Base-by-base conservation (phyloP, 2,113 vertebrate genomes). In the Lichenostomus cassidix region DNA sequence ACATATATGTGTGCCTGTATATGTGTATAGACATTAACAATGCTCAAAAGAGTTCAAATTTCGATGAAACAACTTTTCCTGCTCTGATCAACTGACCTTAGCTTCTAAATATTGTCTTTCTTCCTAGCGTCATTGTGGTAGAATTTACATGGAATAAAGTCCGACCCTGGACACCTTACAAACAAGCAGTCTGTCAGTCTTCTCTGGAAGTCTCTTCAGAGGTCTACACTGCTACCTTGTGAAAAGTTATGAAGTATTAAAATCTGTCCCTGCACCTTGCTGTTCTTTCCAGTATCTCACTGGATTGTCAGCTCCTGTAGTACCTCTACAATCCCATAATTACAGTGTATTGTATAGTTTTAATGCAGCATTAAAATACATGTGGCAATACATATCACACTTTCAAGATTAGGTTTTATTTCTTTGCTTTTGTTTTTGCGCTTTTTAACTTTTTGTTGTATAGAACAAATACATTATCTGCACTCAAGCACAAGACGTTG, bases 161-260 rank as follows among this genome's bases (percentile, higher is more conserved):
- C 21, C 18, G 70, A 0, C 33, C 18, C 47, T 37, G 16, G 18
- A 68, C 8, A 6, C 3, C 33, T 65, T 47, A n/a, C 3, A 67
- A 71, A 53, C 10, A 18, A 73, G 16, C 1, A 5, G 31, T 28
- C 31, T 78, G 5, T 55, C 27, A 56, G 39, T 41, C 52, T 58
- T 73, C 58, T 74, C n/a, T 78, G 25, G 23, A 52, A 60, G 8
- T 28, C 7, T 2, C 5, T 15, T 53, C n/a, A 59, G 29, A 92
- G 35, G 5, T 64, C 59, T 18, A 62, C 42, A 7, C 5, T 68
- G 37, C 27, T 0, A 0, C 20, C 19, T 55, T 11, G 9, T 47
- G 39, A 63, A 69, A 91, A 53, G 13, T 39, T 58, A 12, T 19
- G 3, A 16, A 65, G 7, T 27, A 68, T 33, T 17, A 75, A 53